A percentile compares a stretch with the other conserved stretches of the same genome.
phyloP scores from a whole-genome alignment of 2,888 invertebrate species.

The Mayetiola destructor region DNA sequence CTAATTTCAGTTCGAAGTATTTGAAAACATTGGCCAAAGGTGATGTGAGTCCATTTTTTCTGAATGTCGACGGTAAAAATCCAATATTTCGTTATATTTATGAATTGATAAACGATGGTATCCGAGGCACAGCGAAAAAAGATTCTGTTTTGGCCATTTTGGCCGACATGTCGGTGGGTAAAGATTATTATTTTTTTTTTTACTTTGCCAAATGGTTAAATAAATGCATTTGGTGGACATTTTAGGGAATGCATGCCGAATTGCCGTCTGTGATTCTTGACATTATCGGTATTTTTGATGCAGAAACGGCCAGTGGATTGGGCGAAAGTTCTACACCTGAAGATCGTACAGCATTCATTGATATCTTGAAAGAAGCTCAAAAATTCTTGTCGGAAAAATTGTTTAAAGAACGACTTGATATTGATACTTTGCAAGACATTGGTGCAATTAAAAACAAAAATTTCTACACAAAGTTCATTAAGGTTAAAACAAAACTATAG shows the following conservation, averaged over 20 bases:
- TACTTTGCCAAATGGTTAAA: conserved; percentile 16
- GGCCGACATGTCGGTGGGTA: conserved; percentile 60
- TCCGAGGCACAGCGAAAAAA: conserved; percentile 60
- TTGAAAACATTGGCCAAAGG: conserved; percentile 50
- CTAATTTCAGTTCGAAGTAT: conserved; percentile 44
- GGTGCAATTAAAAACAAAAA: conserved; percentile 70
- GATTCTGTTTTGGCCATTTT: conserved; percentile 60
- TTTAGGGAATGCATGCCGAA: conserved; percentile 60
- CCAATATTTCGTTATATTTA: conserved; percentile 61
- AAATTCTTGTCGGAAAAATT: conserved; percentile 73
- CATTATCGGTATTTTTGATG: conserved; percentile 69
- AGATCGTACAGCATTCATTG: conserved; percentile 60
- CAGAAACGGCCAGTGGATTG: conserved; percentile 46
- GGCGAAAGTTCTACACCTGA: conserved; percentile 36
- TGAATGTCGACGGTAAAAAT: conserved; percentile 44
- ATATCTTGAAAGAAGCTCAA: conserved; percentile 64
- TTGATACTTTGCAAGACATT: conserved; percentile 83
- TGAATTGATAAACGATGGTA: conserved; percentile 63
- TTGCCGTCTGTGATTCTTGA: conserved; percentile 73
- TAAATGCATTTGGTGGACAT: conserved; percentile 19
- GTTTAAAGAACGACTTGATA: conserved; percentile 82
- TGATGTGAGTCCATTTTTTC: conserved; percentile 47
- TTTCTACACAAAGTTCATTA: conserved; percentile 89
- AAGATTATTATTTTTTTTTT: neutral
- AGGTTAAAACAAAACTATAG: conserved; percentile 96